These are phyloP conservation scores for Sphenodon punctatus DNA, from an alignment of 2,797 vertebrate genomes.

Conservation along the genomic window DNA sequence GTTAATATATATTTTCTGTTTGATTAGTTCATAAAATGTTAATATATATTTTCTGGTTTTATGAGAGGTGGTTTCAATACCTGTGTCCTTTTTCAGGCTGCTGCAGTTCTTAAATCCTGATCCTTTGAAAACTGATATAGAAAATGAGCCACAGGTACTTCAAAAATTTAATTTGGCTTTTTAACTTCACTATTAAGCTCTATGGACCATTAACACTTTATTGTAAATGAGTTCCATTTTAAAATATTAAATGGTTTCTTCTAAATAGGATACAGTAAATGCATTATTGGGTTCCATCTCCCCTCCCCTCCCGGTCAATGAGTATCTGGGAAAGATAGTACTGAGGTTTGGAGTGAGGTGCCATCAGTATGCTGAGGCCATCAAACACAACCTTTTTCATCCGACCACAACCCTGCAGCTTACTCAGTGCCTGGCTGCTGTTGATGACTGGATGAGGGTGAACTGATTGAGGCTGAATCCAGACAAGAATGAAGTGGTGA, in stretches of 20 bases:
- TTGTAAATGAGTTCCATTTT: not conserved
- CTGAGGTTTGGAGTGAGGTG: too few species aligned
- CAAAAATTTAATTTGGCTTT: not conserved
- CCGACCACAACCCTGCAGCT: too few species aligned
- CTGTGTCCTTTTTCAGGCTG: constrained; percentile 63
- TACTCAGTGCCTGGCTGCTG: too few species aligned
- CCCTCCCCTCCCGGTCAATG: too few species aligned
- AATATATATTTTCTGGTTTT: rapidly evolving
- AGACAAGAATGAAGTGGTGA: too few species aligned
- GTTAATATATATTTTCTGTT: not conserved
- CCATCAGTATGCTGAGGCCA: too few species aligned
- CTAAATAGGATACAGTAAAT: too few species aligned
- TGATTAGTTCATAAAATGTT: not conserved
- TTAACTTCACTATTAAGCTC: not conserved
- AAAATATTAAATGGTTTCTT: not conserved
- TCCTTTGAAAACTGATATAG: constrained; percentile 37
- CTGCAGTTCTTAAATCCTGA: constrained; percentile 67
- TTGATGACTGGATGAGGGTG: too few species aligned
- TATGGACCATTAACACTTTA: not conserved
- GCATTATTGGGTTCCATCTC: too few species aligned
- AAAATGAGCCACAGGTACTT: constrained; percentile 70
- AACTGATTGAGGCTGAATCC: too few species aligned
- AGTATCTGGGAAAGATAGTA: too few species aligned
- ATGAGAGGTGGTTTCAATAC: not conserved
- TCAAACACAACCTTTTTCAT: too few species aligned